Evolutionary conservation across 1,140 invertebrate genomes (phyloP).

Genomic region (Pemphigus obesinymphae): DNA sequence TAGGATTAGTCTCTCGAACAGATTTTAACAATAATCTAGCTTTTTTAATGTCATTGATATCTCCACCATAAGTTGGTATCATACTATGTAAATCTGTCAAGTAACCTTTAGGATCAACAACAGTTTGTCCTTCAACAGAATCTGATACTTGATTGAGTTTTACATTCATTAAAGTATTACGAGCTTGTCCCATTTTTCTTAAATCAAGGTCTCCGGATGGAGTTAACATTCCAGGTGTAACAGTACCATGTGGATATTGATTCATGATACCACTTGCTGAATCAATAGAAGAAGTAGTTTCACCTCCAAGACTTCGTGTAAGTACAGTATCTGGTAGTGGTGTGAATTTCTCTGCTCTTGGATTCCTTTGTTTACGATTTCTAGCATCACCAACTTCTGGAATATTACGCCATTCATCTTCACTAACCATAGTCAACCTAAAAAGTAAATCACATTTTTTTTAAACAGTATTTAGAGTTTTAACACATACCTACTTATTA

Average conservation of each 20-base stretch:
- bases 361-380: constrained; percentile 94
- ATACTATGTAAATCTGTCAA: constrained; percentile 97
- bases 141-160: constrained; percentile 97
- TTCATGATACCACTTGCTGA: constrained; percentile 77
- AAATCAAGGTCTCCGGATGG: constrained; percentile 91
- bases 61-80: constrained; percentile 96
- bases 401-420: constrained; percentile 93
- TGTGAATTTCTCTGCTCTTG: constrained; percentile 92
- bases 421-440: constrained; percentile 69
- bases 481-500: neutral
- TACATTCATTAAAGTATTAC: constrained; percentile 99
- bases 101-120: constrained; percentile 99
- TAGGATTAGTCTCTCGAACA: constrained; percentile 97
- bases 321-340: constrained; percentile 95
- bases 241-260: constrained; percentile 69
- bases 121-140: constrained; percentile 97
- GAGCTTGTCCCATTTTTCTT: constrained; percentile 96
- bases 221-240: constrained; percentile 64
- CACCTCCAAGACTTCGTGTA: constrained; percentile 81
- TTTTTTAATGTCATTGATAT: constrained; percentile 98
- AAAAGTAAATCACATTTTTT: neutral
- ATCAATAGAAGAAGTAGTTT: constrained; percentile 76
- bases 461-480: neutral
- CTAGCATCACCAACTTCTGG: constrained; percentile 99
- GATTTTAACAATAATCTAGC: constrained; percentile 93